Conservation (phyloP, 2,888 invertebrate genomes). For the Athalia cordata region DNA sequence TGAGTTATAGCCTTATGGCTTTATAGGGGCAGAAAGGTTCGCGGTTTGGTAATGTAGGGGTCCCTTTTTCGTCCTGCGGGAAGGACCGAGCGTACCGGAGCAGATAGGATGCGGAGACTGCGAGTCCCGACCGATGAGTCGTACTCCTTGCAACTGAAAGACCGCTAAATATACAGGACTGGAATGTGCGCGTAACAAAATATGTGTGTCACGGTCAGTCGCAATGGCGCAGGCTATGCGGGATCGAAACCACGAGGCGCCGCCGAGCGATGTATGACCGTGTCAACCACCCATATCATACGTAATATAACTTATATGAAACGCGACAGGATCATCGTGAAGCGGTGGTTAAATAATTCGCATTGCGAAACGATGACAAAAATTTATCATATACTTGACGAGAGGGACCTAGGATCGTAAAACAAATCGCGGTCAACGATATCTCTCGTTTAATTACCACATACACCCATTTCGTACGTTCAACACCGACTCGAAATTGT, state of each 20-base stretch:
- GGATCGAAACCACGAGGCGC: slow-evolving; percentile 8
- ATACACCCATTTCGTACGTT: background rate
- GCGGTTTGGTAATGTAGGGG: background rate
- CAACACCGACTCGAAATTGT: background rate
- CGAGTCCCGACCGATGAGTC: slow-evolving; percentile 1
- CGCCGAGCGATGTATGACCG: background rate
- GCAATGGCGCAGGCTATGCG: slow-evolving; percentile 36
- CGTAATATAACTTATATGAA: background rate
- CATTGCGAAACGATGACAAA: background rate
- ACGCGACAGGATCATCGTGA: background rate
- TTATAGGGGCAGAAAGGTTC: slow-evolving; percentile 15
- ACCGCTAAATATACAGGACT: slow-evolving; percentile 41
- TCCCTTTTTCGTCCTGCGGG: background rate
- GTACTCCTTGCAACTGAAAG: slow-evolving; percentile 32
- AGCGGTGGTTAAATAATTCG: background rate
- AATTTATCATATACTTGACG: slow-evolving; percentile 4
- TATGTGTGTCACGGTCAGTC: slow-evolving; percentile 44
- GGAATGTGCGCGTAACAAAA: slow-evolving; percentile 45
- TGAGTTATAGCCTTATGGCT: slow-evolving; percentile 25
- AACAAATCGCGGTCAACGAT: slow-evolving; percentile 12
- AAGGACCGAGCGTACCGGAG: background rate
- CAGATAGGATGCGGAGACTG: background rate
- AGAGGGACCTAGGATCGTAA: background rate
- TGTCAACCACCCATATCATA: slow-evolving; percentile 21
- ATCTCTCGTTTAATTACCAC: background rate